phyloP scores from a whole-genome alignment of 2,797 vertebrate genomes.

The Lithobates sylvaticus region DNA sequence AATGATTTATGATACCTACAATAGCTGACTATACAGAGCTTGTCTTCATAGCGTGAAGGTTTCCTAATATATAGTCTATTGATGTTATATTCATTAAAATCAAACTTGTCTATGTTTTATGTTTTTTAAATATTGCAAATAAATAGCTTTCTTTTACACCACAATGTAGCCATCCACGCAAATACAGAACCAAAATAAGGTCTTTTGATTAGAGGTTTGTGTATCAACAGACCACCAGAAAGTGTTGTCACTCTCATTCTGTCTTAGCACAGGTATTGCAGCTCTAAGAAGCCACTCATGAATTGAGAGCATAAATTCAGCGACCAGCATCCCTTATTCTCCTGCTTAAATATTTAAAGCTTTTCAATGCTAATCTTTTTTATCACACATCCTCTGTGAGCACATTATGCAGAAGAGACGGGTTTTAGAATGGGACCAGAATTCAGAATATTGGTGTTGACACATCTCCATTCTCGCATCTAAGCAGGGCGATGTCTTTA shows the following conservation, averaged over 20 bases:
- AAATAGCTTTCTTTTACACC: not conserved
- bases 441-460: conserved; percentile 21
- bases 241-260: not conserved
- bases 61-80: no score
- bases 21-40: no score
- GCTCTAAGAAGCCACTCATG: conserved; percentile 65
- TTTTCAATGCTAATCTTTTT: conserved; percentile 50
- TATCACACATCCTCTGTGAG: conserved; percentile 26
- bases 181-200: not conserved
- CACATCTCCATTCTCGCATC: conserved; percentile 11
- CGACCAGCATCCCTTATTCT: conserved; percentile 40
- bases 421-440: conserved; percentile 8
- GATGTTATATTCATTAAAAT: no score
- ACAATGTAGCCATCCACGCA: not conserved
- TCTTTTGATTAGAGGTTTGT: no score
- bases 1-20: no score
- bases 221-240: not conserved
- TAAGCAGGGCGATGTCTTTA: not conserved
- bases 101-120: no score
- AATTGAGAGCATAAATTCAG: conserved; percentile 68
- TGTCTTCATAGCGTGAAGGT: no score
- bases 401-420: conserved; percentile 7
- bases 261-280: conserved; percentile 42
- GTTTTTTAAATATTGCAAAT: no score
- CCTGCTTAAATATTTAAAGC: conserved; percentile 46